These are phyloP conservation scores for Raphicerus campestris DNA, from an alignment of 2,113 vertebrate species.

Conservation along the genomic window DNA sequence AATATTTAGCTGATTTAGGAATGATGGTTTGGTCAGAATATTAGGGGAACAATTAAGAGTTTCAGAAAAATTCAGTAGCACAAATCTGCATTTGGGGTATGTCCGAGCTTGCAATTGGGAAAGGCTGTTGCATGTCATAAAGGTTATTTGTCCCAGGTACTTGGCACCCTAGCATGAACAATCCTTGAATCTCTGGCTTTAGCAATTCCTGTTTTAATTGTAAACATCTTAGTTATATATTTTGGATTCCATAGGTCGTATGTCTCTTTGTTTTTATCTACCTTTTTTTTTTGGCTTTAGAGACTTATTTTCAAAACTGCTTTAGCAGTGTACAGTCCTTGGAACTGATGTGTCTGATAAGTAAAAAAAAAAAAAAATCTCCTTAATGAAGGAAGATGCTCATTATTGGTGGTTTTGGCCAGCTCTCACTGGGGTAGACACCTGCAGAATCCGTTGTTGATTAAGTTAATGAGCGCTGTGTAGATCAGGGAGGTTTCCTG, in stretches of 20 bases:
- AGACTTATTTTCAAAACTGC: conserved; percentile 58
- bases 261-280: conserved; percentile 35
- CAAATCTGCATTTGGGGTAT: not conserved
- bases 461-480: conserved; percentile 62
- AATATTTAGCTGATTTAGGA: not conserved
- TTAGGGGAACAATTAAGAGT: not conserved
- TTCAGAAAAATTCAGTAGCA: not conserved
- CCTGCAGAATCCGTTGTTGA: conserved; percentile 65
- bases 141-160: not conserved
- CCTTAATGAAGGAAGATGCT: conserved; percentile 64
- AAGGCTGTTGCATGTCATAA: too few relatives aligned
- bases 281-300: conserved; percentile 14
- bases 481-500: conserved; percentile 40
- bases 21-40: not conserved
- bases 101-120: not conserved
- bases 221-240: not conserved
- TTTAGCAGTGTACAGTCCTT: conserved; percentile 67
- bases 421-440: not conserved
- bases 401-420: conserved; percentile 63
- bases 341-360: conserved; percentile 59
- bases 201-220: not conserved
- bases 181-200: not conserved
- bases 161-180: not conserved
- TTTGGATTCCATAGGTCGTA: not conserved
- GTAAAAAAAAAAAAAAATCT: conserved; percentile 68